phyloP scores from a whole-genome alignment of 2,113 vertebrate genomes.

The Syrmaticus mikado region DNA sequence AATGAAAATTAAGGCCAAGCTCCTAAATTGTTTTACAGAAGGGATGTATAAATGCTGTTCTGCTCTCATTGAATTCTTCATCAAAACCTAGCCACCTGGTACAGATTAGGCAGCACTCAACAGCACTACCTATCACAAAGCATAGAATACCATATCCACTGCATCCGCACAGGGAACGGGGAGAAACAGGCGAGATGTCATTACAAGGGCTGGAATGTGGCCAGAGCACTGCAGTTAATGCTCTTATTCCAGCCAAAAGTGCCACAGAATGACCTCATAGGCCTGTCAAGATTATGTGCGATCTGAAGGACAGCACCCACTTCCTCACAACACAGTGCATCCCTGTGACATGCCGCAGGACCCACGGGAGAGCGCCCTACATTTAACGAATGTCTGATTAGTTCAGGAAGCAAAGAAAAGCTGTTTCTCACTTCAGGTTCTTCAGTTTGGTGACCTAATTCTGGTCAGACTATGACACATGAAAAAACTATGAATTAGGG shows the following conservation, averaged over 20 bases:
- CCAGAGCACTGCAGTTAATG: neutral
- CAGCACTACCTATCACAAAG: neutral
- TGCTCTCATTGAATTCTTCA: constrained; percentile 30
- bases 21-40: constrained; percentile 39
- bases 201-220: neutral
- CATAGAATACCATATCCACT: neutral
- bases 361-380: neutral
- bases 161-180: neutral
- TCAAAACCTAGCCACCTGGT: constrained; percentile 44
- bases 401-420: neutral
- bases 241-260: neutral
- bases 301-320: neutral
- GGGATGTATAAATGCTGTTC: neutral
- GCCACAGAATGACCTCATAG: neutral
- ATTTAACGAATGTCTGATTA: neutral
- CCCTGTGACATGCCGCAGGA: neutral
- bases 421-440: constrained; percentile 22
- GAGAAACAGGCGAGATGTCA: neutral
- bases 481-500: neutral
- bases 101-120: constrained; percentile 22
- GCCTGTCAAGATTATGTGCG: neutral
- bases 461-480: neutral
- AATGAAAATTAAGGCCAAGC: neutral
- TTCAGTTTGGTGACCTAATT: neutral
- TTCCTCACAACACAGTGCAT: rapidly evolving